Conservation (phyloP, 2,888 invertebrate species). For the Pharmacophagus antenor region DNA sequence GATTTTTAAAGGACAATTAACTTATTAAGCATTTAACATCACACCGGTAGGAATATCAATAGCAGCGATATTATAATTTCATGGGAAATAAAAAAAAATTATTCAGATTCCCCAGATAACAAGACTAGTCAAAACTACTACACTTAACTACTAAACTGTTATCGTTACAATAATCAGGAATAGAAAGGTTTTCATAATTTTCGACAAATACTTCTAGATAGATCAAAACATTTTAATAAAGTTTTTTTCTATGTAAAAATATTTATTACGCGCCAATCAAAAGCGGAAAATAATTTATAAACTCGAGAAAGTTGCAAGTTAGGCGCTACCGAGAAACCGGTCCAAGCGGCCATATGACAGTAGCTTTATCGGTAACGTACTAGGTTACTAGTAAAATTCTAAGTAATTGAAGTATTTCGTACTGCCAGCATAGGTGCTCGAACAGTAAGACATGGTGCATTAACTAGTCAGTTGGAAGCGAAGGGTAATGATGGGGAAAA, state of each 20-base stretch:
- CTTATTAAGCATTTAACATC: slow-evolving; percentile 51
- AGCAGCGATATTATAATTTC: slow-evolving; percentile 39
- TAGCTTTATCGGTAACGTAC: slow-evolving; percentile 55
- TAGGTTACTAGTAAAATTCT: slow-evolving; percentile 44
- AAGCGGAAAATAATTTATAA: slow-evolving; percentile 47
- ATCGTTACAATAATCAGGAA: no score
- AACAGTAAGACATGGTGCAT: slow-evolving; percentile 42
- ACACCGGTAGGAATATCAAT: slow-evolving; percentile 53
- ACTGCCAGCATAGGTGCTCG: background rate
- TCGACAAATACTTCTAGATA: background rate
- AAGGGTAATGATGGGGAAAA: slow-evolving; percentile 59
- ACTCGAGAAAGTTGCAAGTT: slow-evolving; percentile 64
- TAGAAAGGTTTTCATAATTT: background rate
- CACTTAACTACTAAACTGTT: no score
- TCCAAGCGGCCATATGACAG: slow-evolving; percentile 54
- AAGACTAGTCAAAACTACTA: no score
- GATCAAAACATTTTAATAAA: background rate
- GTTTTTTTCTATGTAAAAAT: slow-evolving; percentile 22
- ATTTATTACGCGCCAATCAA: slow-evolving; percentile 21
- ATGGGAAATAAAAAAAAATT: background rate
- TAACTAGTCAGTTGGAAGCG: slow-evolving; percentile 58
- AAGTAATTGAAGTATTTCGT: slow-evolving; percentile 12
- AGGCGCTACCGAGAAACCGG: slow-evolving; percentile 55
- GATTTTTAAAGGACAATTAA: slow-evolving; percentile 44
- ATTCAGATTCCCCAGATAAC: no score